These are phyloP conservation scores for Todiramphus chloris DNA, from an alignment of 2,113 vertebrate genomes.

Conservation along the genomic window DNA sequence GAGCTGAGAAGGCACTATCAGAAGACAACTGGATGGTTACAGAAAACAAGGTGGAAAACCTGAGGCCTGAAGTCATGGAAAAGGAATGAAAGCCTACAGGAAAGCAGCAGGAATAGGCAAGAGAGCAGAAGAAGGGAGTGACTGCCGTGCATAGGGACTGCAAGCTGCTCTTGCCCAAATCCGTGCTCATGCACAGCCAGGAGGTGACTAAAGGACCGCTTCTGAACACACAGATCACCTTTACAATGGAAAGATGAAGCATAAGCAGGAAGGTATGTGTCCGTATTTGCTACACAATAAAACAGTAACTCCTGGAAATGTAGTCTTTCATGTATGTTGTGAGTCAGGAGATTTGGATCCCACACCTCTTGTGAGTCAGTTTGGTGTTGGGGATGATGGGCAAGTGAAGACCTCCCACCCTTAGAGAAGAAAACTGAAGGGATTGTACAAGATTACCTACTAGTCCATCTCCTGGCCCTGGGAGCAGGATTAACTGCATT, in stretches of 20 bases:
- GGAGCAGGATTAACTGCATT: background rate
- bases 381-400: background rate
- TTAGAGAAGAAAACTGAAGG: background rate
- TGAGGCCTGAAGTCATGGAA: background rate
- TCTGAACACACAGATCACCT: background rate
- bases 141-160: accelerated
- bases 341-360: background rate
- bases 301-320: background rate
- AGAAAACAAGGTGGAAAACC: background rate
- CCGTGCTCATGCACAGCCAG: background rate
- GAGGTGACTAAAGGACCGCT: background rate
- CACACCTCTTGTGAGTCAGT: background rate
- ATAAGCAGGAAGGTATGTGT: background rate
- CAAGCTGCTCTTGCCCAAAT: background rate
- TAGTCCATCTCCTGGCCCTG: background rate
- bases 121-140: background rate
- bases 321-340: accelerated
- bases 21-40: background rate
- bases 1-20: background rate
- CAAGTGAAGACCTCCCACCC: background rate
- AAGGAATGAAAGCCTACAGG: background rate
- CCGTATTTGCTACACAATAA: background rate
- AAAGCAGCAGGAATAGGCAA: background rate
- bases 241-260: background rate
- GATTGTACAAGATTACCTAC: background rate